phyloP scores from a whole-genome alignment of 2,888 invertebrate species.

The Caradrina kadenii region DNA sequence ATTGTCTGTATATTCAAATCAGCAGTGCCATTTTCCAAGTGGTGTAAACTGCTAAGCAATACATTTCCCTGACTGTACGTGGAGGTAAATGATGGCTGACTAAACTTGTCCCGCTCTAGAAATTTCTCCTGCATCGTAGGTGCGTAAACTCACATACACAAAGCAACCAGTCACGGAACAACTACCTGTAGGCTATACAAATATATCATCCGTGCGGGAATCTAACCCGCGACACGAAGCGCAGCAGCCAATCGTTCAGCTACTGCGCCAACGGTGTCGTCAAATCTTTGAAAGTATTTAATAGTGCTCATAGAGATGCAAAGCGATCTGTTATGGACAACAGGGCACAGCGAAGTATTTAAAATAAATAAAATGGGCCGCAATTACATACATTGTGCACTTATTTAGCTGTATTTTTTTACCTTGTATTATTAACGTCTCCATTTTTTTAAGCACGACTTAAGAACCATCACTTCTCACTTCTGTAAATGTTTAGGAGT shows the following conservation, averaged over 20 bases:
- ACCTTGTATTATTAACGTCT: background rate
- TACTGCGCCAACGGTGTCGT: no score
- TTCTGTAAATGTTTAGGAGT: background rate
- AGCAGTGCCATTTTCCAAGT: background rate
- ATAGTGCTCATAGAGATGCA: slow-evolving; percentile 12
- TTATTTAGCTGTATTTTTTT: slow-evolving; percentile 19
- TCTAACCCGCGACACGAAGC: no score
- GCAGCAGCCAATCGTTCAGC: no score
- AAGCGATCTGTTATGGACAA: slow-evolving; percentile 2
- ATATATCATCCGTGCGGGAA: no score
- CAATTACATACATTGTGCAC: slow-evolving; percentile 14
- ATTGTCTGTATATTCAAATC: background rate
- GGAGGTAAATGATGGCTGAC: background rate
- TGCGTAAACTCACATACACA: no score
- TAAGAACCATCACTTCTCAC: slow-evolving; percentile 5
- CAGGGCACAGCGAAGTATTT: slow-evolving; percentile 4
- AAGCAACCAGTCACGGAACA: no score
- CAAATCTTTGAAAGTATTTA: background rate
- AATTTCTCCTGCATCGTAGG: no score
- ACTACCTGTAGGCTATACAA: no score
- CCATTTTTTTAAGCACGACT: background rate
- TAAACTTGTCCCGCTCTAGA: no score
- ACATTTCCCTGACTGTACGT: background rate
- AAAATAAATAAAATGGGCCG: slow-evolving; percentile 14
- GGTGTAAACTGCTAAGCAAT: background rate